These are phyloP conservation scores for Patiria pectinifera DNA, from an alignment of 53 echinoderm and acorn worm genomes.

Conservation along the genomic window DNA sequence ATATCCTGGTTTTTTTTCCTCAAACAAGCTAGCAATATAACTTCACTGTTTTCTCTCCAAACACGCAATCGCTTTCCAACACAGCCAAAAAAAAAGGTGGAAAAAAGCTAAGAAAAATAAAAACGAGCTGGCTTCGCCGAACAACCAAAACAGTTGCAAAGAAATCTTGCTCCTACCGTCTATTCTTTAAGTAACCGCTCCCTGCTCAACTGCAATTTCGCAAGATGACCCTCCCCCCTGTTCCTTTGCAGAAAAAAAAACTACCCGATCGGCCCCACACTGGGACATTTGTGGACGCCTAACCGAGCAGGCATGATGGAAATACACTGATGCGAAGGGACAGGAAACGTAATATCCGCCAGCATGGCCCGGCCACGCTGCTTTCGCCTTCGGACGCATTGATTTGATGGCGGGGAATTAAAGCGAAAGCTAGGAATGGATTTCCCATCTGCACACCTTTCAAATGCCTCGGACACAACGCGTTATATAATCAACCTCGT, in stretches of 20 bases:
- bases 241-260: not conserved
- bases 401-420: not conserved
- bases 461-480: constrained; percentile 2
- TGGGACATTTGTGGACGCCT: not conserved
- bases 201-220: too few species aligned
- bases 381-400: not conserved
- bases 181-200: too few species aligned
- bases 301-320: not conserved
- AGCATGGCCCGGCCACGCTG: not conserved
- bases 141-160: too few species aligned
- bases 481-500: constrained; percentile 12
- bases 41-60: constrained; percentile 20
- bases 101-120: not conserved
- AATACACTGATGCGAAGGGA: constrained; percentile 17
- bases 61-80: not conserved
- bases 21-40: not conserved
- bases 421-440: constrained; percentile 22
- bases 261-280: not conserved
- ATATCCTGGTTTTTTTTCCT: not conserved
- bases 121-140: not conserved
- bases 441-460: constrained; percentile 12
- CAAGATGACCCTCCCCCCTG: not conserved
- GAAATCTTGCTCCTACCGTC: too few species aligned
- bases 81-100: not conserved
- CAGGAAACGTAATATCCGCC: constrained; percentile 52